A percentile compares a stretch with the other conserved stretches of the same genome.
phyloP scores from a whole-genome alignment of 2,797 vertebrate species.

The Semotilus atromaculatus region DNA sequence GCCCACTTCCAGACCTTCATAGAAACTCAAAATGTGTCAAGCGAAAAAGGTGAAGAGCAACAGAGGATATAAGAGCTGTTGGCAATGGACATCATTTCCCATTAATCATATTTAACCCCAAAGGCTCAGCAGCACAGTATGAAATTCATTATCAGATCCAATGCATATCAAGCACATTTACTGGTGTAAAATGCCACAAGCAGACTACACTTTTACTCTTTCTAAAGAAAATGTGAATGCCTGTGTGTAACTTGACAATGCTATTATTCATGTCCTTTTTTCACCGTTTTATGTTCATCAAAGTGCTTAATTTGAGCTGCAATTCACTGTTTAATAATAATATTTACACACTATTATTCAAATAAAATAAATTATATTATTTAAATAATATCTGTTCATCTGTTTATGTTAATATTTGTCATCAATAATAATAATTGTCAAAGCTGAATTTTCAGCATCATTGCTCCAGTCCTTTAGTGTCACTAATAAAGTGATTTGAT shows the following conservation, averaged over 20 bases:
- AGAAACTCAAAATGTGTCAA: constrained; percentile 15
- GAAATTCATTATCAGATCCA: neutral
- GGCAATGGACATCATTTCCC: neutral
- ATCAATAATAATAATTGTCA: no score
- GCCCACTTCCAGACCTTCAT: neutral
- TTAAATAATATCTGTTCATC: neutral
- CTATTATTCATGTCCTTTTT: neutral
- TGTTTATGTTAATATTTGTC: neutral
- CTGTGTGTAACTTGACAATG: no score
- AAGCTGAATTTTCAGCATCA: no score
- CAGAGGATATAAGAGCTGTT: constrained; percentile 4
- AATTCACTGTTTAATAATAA: neutral
- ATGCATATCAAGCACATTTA: constrained; percentile 7
- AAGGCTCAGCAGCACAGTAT: neutral
- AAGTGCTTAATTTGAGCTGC: no score
- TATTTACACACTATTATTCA: neutral
- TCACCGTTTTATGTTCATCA: neutral
- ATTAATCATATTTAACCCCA: constrained; percentile 35
- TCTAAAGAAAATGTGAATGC: neutral
- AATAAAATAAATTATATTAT: neutral
- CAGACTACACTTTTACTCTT: neutral
- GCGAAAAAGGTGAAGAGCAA: constrained; percentile 9
- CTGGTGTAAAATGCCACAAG: constrained; percentile 1
- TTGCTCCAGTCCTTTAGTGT: no score
- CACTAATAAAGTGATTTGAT: neutral